Evolutionary conservation across 2,888 invertebrate species (phyloP), one percentile per base, ranked within the genome.

Genomic region (Gerosis bhagava): DNA sequence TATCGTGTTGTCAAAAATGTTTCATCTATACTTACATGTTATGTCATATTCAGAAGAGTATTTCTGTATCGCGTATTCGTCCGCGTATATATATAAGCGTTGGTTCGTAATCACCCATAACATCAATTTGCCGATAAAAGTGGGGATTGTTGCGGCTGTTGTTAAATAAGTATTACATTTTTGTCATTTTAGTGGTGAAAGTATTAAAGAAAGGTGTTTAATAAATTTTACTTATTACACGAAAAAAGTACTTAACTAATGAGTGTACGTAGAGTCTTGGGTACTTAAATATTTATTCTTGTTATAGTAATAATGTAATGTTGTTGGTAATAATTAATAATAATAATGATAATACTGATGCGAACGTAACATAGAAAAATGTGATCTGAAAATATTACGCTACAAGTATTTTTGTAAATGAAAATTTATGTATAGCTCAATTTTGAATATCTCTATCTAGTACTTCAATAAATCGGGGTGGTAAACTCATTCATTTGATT

Each of bases 371-470:
- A 68, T 74, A 78, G 72, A 67, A 70, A 77, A 81, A 73, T 83
- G 84, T 87, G 84, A 88, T 87, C 86, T 83, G 83, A 83, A 79
- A 76, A n/a, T n/a, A 53, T 80, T 76, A 77, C 76, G 80, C 83
- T 80, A 81, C 83, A 82, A 78, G 76, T 86, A 86, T 88, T 87
- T 86, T 87, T 88, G 77, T 84, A 87, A 80, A 74, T 73, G 72
- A 78, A 79, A 76, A 72, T 83, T 80, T 83, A 81, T 81, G 73
- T 77, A 83, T 77, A 84, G 86, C 83, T 87, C 84, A 84, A 83
- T 83, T 82, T 82, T 77, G 65, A 79, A 77, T 73, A 72, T 63
- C 65, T 69, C 63, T 74, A 70, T 67, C 62, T n/a, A n/a, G n/a
- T n/a, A n/a, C n/a, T n/a, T n/a, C n/a, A n/a, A n/a, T n/a, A n/a